These are phyloP conservation scores for Chrysomallon squamiferum DNA, from an alignment of 1,140 invertebrate species.

Conservation along the genomic window DNA sequence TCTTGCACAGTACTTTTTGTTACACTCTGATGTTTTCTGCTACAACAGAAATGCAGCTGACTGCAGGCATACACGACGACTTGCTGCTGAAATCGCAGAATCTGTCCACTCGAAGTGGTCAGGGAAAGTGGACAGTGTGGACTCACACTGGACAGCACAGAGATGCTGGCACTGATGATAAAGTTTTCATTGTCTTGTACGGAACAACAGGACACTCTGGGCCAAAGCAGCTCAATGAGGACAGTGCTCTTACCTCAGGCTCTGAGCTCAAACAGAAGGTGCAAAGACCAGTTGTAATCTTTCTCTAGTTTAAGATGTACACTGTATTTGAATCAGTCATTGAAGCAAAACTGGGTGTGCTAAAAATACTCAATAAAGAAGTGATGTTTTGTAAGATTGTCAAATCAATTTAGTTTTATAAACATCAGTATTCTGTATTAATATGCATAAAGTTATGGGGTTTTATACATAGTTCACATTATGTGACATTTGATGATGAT, in stretches of 20 bases:
- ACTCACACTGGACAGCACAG: slow-evolving; percentile 32
- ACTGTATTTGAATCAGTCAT: not conserved
- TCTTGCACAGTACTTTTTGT: too few species aligned
- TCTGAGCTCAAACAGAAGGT: slow-evolving; percentile 35
- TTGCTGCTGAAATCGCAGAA: not conserved
- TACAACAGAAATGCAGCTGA: slow-evolving; percentile 11
- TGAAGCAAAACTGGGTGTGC: not conserved
- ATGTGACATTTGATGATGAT: too few species aligned
- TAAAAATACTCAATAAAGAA: not conserved
- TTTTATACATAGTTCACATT: too few species aligned
- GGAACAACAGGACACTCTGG: slow-evolving; percentile 41
- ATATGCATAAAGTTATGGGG: too few species aligned
- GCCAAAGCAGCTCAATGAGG: slow-evolving; percentile 37
- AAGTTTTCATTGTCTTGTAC: slow-evolving; percentile 40
- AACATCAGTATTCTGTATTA: too few species aligned
- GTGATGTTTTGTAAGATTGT: too few species aligned
- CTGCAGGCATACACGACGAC: not conserved
- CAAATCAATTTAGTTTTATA: too few species aligned
- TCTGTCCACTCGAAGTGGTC: slow-evolving; percentile 1
- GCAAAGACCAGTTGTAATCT: slow-evolving; percentile 8
- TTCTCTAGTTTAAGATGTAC: not conserved
- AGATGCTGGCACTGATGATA: slow-evolving; percentile 33
- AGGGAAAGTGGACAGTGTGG: slow-evolving; percentile 30
- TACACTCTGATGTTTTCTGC: too few species aligned
- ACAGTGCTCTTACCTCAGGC: slow-evolving; percentile 36